phyloP scores from a whole-genome alignment of 53 echinoderm and acorn worm species.

The Arbacia lixula region DNA sequence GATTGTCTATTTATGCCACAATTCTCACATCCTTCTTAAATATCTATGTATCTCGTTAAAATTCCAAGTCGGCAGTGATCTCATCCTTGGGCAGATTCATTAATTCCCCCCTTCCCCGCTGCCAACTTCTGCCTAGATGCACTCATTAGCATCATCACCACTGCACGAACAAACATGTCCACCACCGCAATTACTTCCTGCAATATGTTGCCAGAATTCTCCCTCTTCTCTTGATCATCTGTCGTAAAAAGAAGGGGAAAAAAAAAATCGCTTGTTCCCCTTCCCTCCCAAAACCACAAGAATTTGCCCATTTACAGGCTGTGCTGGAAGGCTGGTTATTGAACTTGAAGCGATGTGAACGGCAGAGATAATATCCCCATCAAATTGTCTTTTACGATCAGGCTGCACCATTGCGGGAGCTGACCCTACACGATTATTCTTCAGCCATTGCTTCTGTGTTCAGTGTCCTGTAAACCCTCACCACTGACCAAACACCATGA shows the following conservation, averaged over 20 bases:
- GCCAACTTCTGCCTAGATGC: conserved; percentile 12
- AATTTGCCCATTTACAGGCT: not conserved
- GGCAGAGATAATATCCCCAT: not conserved
- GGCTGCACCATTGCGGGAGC: not conserved
- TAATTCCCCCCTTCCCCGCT: conserved; percentile 31
- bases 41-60: too few species aligned
- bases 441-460: too few species aligned
- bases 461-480: not conserved
- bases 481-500: conserved; percentile 29
- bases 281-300: conserved; percentile 10
- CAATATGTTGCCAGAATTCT: conserved; percentile 28
- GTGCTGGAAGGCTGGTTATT: conserved; percentile 7
- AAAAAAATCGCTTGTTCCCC: conserved; percentile 6
- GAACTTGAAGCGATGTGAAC: conserved; percentile 19
- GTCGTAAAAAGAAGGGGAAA: too few species aligned
- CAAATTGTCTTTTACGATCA: conserved; percentile 27
- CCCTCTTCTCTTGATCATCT: not conserved
- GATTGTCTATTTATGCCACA: too few species aligned
- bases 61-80: conserved; percentile 23
- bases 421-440: not conserved
- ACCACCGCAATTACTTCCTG: conserved; percentile 33
- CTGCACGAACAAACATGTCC: conserved; percentile 22
- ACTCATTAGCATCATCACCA: conserved; percentile 42
- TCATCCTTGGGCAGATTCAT: conserved; percentile 40
- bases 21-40: too few species aligned